A percentile compares a stretch with the other conserved stretches of the same genome.
Evolutionary conservation across 2,797 vertebrate genomes (phyloP).

Genomic region (Gymnoscopelus braueri): DNA sequence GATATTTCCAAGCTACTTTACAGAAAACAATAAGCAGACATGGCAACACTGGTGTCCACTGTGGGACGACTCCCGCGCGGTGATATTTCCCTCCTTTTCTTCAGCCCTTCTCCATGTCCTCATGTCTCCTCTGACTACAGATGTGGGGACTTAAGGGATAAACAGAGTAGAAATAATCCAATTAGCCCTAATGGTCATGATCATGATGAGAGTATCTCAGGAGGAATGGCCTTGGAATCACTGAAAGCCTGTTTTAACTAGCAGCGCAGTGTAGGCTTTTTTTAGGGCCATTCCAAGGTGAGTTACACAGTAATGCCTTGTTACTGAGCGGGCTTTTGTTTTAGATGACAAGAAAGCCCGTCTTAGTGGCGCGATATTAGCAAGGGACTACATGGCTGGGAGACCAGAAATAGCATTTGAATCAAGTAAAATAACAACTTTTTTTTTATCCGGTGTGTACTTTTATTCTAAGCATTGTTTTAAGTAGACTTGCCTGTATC

Average conservation of each 20-base stretch:
- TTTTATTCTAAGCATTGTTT: no score
- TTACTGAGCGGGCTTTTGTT: not conserved
- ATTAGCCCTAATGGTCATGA: constrained; percentile 65
- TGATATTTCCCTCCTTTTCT: constrained; percentile 25
- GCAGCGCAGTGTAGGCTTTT: constrained; percentile 31
- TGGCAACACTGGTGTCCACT: not conserved
- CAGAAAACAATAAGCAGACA: no score
- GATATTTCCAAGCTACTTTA: no score
- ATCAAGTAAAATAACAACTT: not conserved
- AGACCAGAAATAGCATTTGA: not conserved
- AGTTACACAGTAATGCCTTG: constrained; percentile 23
- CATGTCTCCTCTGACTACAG: constrained; percentile 37
- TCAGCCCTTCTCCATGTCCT: constrained; percentile 29
- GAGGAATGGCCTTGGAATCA: constrained; percentile 53
- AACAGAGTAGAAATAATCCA: constrained; percentile 74
- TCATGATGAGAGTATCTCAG: constrained; percentile 42
- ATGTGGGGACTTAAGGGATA: constrained; percentile 71
- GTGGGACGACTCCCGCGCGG: constrained; percentile 45
- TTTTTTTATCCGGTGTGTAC: not conserved
- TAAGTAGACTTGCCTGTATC: no score
- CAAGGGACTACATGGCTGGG: not conserved
- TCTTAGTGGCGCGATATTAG: constrained; percentile 2
- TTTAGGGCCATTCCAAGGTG: constrained; percentile 53
- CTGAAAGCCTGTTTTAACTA: constrained; percentile 48
- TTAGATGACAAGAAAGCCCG: constrained; percentile 8